Evolutionary conservation across 2,113 vertebrate species (phyloP), one percentile per base, ranked within the genome.

Genomic region (Sisor rabdophorus): DNA sequence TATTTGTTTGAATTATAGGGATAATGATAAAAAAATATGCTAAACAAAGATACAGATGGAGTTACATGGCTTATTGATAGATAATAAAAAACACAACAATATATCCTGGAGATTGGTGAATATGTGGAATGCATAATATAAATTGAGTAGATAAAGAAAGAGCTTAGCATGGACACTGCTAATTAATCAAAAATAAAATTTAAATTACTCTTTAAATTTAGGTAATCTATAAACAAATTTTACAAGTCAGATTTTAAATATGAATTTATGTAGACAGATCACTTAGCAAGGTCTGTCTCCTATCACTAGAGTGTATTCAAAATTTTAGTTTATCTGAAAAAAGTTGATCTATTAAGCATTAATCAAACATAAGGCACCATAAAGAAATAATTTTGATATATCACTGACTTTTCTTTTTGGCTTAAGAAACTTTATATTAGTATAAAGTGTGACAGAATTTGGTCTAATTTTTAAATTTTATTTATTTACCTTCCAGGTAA

Each of bases 1-100:
- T 86, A 82, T 88, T 89, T 91, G 88, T 88, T 90, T 79, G 81
- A 82, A 81, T 81, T 59, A 77, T 30, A 50, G 56, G 52, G 50
- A 78, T 79, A 85, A 86, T 83, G 82, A 81, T 81, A 81, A 86
- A 85, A 84, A 83, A 78, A 69, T 36, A 81, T 78, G 71, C 85
- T 89, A 76, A 84, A 87, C 84, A 86, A 87, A 89, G 79, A 82
- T 82, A 80, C 79, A 80, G 59, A 60, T 89, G 81, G 82, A 77
- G 85, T 90, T 90, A 88, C 85, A 82, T 81, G 76, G 82, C 79
- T 81, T 60, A 52, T 30, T 59, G 58, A 79, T 64, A 85, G 79
- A 48, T 81, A 65, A 80, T 55, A 76, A 76, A 55, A 80, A 75
- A 68, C 32, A 82, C 84, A 89, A 85, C 81, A 79, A 73, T 40